Base-by-base conservation (phyloP, 2,797 vertebrate genomes). In the Mus spretus region DNA sequence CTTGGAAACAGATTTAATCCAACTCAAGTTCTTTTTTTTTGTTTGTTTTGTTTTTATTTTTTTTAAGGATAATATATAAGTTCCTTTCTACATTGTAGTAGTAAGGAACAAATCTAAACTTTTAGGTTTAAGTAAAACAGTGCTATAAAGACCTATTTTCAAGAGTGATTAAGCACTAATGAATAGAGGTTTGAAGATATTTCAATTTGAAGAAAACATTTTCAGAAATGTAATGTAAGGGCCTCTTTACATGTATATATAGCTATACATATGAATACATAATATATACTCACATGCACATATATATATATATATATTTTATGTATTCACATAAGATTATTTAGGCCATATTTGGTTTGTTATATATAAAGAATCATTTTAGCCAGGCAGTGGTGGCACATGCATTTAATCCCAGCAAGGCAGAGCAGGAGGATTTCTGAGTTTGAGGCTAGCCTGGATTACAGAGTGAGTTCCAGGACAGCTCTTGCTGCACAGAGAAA, bases 151-250 rank as follows among this genome's bases (percentile, higher is more conserved):
- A 15, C 37, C 37, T 31, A 2, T 83, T 63, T 65, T 89, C 12
- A 47, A 57, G 31, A 75, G 26, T 75, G 31, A 91, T 15, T 50
- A 75, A 93, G 22, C 22, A 53, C 50, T 84, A 65, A 93, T 44
- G 79, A 53, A 74, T 84, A 55, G 47, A 74, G 11, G 12, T 74
- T 91, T 78, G 90, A 93, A 40, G 82, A 20, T 74, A 34, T 81
- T 90, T 97, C 34, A 93, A 75, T 40, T 67, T 84, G 24, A 67
- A 61, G 77, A 55, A 93, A 50, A 44, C 2, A 55, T 50, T 84
- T 9, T 86, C 47, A 90, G 78, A 65, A 87, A 83, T 53, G 2
- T 92, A 47, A 93, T 53, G 4, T 65, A 47, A 50, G 70, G n/a
- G 37, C 14, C 31, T 86, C 31, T 92, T 44, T 80, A 70, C 7